Evolutionary conservation across 2,113 vertebrate genomes (phyloP).

Genomic region (Pimephales promelas): DNA sequence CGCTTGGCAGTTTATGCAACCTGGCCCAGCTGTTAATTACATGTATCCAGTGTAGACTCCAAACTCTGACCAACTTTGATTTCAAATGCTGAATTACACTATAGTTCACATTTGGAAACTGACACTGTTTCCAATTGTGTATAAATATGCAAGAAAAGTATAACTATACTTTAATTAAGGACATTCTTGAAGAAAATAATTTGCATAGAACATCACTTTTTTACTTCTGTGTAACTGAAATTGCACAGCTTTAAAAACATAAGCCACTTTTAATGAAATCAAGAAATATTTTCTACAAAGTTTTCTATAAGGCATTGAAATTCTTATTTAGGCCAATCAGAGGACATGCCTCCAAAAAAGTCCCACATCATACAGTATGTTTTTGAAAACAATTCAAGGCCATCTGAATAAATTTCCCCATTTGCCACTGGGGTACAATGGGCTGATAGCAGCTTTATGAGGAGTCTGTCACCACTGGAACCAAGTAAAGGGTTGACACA

Average conservation of each 20-base stretch:
- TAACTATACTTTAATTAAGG: constrained; percentile 68
- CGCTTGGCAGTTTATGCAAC: no score
- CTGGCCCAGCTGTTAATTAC: constrained; percentile 42
- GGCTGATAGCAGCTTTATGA: constrained; percentile 72
- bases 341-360: constrained; percentile 54
- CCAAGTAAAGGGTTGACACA: constrained; percentile 79
- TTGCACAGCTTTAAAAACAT: constrained; percentile 57
- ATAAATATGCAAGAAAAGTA: constrained; percentile 65
- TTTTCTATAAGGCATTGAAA: constrained; percentile 66
- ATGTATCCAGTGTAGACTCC: constrained; percentile 60
- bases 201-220: constrained; percentile 78
- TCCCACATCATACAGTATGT: constrained; percentile 45
- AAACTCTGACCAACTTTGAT: constrained; percentile 33
- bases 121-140: constrained; percentile 70
- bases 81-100: constrained; percentile 55
- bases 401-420: constrained; percentile 65
- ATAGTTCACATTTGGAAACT: constrained; percentile 68
- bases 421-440: constrained; percentile 61
- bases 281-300: constrained; percentile 64
- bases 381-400: constrained; percentile 73
- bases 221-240: constrained; percentile 73
- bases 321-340: constrained; percentile 64
- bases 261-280: constrained; percentile 62
- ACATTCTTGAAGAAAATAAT: constrained; percentile 70
- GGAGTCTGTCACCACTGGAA: constrained; percentile 74